Conservation (phyloP, 1,140 invertebrate species). For the Hyposmocoma kahamanoa region DNA sequence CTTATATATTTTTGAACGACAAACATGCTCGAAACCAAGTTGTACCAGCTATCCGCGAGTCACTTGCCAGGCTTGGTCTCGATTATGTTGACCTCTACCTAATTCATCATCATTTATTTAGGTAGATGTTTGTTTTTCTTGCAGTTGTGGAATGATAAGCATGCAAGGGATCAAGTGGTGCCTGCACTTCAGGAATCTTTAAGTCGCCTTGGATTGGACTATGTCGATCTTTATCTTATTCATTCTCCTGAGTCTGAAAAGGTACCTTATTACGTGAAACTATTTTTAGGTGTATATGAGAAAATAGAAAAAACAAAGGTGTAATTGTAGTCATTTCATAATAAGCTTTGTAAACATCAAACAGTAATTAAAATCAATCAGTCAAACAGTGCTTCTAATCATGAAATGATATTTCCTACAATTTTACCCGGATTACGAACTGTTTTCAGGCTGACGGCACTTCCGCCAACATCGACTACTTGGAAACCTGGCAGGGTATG, state of each 20-base stretch:
- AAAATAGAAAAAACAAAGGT: too few relatives aligned
- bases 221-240: neutral
- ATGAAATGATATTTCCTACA: too few relatives aligned
- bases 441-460: constrained; percentile 59
- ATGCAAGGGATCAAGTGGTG: neutral
- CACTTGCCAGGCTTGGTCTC: constrained; percentile 79
- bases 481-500: constrained; percentile 80
- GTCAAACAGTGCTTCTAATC: too few relatives aligned
- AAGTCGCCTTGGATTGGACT: neutral
- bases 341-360: too few relatives aligned
- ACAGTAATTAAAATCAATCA: too few relatives aligned
- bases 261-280: too few relatives aligned
- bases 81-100: constrained; percentile 87
- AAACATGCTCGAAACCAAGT: constrained; percentile 75
- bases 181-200: neutral
- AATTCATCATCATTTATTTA: constrained; percentile 81
- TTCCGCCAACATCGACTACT: constrained; percentile 68
- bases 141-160: neutral
- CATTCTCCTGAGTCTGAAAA: neutral
- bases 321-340: too few relatives aligned
- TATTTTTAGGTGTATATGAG: too few relatives aligned
- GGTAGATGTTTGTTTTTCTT: neutral
- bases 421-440: too few relatives aligned
- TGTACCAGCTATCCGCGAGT: constrained; percentile 76
- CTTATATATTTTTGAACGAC: constrained; percentile 27